Conservation (phyloP, 35 echinoderm and acorn worm species). For the Apostichopus parvimensis region DNA sequence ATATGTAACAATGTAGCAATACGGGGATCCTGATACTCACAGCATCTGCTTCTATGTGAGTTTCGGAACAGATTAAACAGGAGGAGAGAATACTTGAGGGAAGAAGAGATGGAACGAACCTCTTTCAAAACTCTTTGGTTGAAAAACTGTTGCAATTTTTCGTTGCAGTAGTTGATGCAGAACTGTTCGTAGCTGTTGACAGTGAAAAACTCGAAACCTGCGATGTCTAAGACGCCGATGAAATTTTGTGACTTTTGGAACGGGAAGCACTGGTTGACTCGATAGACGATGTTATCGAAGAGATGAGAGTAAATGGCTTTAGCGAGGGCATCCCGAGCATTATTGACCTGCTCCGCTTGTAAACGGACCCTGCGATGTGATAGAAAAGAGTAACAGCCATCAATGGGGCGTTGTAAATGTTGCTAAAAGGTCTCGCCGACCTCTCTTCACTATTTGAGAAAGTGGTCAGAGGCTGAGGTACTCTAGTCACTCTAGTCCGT, state of each 20-base stretch:
- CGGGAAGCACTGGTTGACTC: slow-evolving; percentile 94
- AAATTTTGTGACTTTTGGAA: slow-evolving; percentile 77
- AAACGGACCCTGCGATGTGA: slow-evolving; percentile 74
- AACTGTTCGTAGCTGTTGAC: slow-evolving; percentile 99
- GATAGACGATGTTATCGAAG: slow-evolving; percentile 88
- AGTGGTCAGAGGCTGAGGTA: too few relatives aligned
- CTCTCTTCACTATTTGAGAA: too few relatives aligned
- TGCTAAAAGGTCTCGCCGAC: too few relatives aligned
- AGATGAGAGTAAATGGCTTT: slow-evolving; percentile 92
- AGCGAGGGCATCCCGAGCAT: slow-evolving; percentile 88
- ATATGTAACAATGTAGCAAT: too few relatives aligned
- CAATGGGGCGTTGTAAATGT: too few relatives aligned
- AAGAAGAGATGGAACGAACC: slow-evolving; percentile 28
- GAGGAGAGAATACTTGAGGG: neutral
- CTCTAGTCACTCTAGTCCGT: too few relatives aligned
- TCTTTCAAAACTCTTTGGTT: slow-evolving; percentile 94
- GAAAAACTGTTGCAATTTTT: slow-evolving; percentile 99
- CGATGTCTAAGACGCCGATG: slow-evolving; percentile 97
- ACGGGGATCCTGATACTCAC: neutral
- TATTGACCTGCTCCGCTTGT: slow-evolving; percentile 68
- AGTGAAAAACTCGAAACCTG: slow-evolving; percentile 97
- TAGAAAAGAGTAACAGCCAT: too few relatives aligned
- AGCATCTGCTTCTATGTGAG: neutral
- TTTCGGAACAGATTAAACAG: neutral
- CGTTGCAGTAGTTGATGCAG: slow-evolving; percentile 99